These are phyloP conservation scores for Arctopsyche grandis DNA, from an alignment of 1,140 invertebrate genomes.

Conservation along the genomic window DNA sequence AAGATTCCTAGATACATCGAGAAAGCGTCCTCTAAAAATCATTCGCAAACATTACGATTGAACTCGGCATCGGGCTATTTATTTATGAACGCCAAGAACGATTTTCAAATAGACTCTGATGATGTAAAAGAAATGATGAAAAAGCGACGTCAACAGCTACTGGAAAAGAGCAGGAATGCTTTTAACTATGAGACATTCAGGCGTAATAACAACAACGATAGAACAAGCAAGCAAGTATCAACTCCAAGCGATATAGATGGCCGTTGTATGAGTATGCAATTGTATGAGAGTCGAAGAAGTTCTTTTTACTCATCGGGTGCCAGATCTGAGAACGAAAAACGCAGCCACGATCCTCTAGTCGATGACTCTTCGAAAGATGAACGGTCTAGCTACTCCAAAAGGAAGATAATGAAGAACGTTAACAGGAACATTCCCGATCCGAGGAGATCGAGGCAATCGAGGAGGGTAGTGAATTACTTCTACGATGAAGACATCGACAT, in stretches of 20 bases:
- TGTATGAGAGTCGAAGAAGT: conserved; percentile 56
- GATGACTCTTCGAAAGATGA: conserved; percentile 65
- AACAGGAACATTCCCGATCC: conserved; percentile 59
- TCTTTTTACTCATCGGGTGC: conserved; percentile 63
- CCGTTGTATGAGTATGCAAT: conserved; percentile 48
- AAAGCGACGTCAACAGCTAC: conserved; percentile 62
- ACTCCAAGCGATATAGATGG: conserved; percentile 47
- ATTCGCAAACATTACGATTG: conserved; percentile 61
- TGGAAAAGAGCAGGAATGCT: conserved; percentile 51
- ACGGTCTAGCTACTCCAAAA: conserved; percentile 63
- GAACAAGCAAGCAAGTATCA: conserved; percentile 41
- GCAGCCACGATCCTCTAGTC: conserved; percentile 64
- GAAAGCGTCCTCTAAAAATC: conserved; percentile 60
- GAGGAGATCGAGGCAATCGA: conserved; percentile 52
- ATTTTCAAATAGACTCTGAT: conserved; percentile 64
- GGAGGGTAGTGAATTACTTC: conserved; percentile 62
- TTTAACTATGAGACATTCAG: conserved; percentile 53
- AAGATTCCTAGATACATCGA: conserved; percentile 63
- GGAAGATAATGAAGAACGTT: conserved; percentile 65
- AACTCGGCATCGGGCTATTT: conserved; percentile 65
- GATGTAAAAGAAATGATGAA: conserved; percentile 64
- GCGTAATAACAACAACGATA: conserved; percentile 47
- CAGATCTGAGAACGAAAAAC: conserved; percentile 58
- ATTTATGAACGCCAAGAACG: conserved; percentile 64
- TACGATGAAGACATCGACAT: conserved; percentile 63